Conservation (phyloP, 53 echinoderm and acorn worm species). For the Henricia sp. region DNA sequence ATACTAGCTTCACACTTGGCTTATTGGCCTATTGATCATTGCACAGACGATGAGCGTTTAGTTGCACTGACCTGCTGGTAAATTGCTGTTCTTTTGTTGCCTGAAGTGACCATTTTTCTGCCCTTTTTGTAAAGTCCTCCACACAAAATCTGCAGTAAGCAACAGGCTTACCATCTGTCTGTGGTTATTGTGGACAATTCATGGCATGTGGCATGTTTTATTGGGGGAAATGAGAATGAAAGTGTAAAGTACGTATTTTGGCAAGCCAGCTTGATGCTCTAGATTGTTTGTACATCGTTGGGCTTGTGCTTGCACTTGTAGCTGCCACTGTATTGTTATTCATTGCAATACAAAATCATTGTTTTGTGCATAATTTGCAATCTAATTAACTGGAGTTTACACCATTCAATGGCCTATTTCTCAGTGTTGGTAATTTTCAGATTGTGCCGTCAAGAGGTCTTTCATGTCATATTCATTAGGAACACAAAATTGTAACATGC, state of each 20-base stretch:
- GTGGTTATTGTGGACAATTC: not conserved
- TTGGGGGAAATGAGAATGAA: not conserved
- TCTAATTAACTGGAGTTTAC: too few relatives aligned
- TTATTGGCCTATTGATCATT: slow-evolving; percentile 15
- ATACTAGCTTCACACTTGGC: slow-evolving; percentile 33
- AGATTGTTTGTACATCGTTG: not conserved
- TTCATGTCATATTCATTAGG: too few relatives aligned
- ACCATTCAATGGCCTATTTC: too few relatives aligned
- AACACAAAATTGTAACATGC: too few relatives aligned
- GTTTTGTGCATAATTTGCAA: too few relatives aligned
- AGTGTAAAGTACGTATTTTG: too few relatives aligned
- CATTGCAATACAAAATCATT: too few relatives aligned
- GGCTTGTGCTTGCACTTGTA: not conserved
- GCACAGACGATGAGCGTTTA: not conserved
- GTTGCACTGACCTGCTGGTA: not conserved
- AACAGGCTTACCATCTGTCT: slow-evolving; percentile 59
- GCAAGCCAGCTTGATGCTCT: not conserved
- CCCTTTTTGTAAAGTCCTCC: not conserved
- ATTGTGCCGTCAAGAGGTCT: too few relatives aligned
- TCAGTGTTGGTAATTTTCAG: too few relatives aligned
- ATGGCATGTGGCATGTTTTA: not conserved
- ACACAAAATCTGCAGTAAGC: slow-evolving; percentile 6
- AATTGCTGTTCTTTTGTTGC: slow-evolving; percentile 22
- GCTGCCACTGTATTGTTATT: slow-evolving; percentile 1
- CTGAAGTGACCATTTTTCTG: not conserved